Conservation (phyloP, 2,888 invertebrate species). For the Scaptomyza flava region DNA sequence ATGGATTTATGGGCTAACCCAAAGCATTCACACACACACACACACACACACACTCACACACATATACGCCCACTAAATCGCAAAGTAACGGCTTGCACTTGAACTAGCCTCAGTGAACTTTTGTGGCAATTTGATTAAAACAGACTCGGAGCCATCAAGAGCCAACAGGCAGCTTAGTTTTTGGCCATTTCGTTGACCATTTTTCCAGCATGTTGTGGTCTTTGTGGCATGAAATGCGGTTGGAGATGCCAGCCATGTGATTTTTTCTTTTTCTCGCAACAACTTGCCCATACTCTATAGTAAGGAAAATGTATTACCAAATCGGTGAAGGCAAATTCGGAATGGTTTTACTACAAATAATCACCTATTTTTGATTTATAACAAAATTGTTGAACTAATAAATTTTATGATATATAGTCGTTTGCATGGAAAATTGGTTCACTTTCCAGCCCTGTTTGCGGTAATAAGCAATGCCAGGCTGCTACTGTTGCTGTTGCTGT, state of each 20-base stretch:
- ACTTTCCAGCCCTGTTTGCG: conserved; percentile 34
- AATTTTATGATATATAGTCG: not conserved
- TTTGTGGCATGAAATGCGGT: conserved; percentile 39
- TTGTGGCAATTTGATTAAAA: conserved; percentile 75
- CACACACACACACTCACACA: not conserved
- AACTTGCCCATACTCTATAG: not conserved
- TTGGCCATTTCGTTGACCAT: conserved; percentile 41
- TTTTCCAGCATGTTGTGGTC: conserved; percentile 41
- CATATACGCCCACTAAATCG: conserved; percentile 41
- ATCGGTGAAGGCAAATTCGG: not conserved
- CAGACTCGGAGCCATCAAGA: conserved; percentile 43
- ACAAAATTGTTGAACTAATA: not conserved
- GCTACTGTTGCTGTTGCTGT: conserved; percentile 22
- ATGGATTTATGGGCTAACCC: conserved; percentile 65
- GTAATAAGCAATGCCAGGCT: conserved; percentile 52
- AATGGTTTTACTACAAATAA: not conserved
- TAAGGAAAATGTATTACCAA: conserved; percentile 8
- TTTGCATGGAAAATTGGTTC: conserved; percentile 6
- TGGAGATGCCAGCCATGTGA: conserved; percentile 9
- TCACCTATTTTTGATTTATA: not conserved
- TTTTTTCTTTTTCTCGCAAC: conserved; percentile 24
- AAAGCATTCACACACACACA: conserved; percentile 10
- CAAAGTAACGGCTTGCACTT: conserved; percentile 61
- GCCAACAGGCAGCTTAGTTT: conserved; percentile 40
- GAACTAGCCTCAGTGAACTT: conserved; percentile 47